Evolutionary conservation across 2,797 vertebrate species (phyloP).

Genomic region (Hyperoplus lanceolatus): DNA sequence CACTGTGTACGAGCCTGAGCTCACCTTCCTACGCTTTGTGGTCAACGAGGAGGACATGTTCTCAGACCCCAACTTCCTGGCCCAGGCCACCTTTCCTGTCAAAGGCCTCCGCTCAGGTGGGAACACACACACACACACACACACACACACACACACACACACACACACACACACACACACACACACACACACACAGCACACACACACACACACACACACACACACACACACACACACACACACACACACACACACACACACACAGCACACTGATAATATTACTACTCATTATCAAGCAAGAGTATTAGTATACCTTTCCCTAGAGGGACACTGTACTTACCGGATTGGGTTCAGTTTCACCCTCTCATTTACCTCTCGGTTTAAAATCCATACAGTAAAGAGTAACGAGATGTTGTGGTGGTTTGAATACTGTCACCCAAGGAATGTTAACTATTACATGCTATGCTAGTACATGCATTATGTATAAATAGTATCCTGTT

Average conservation of each 20-base stretch:
- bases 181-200: too few relatives aligned
- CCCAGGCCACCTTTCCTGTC: slow-evolving; percentile 94
- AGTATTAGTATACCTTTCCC: too few relatives aligned
- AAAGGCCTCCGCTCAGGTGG: slow-evolving; percentile 95
- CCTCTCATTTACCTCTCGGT: neutral
- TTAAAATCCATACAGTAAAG: too few relatives aligned
- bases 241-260: too few relatives aligned
- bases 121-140: slow-evolving; percentile 6
- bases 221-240: too few relatives aligned
- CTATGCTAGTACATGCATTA: too few relatives aligned
- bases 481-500: neutral
- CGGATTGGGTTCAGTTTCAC: neutral
- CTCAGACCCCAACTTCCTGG: slow-evolving; percentile 98
- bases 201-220: too few relatives aligned
- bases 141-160: neutral
- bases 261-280: too few relatives aligned
- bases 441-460: neutral
- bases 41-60: slow-evolving; percentile 99
- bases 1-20: slow-evolving; percentile 91
- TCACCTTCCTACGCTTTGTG: slow-evolving; percentile 95
- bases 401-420: too few relatives aligned
- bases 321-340: neutral
- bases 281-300: neutral
- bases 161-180: too few relatives aligned
- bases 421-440: neutral